These are phyloP conservation scores for Lacanobia oleracea DNA, from an alignment of 2,888 invertebrate species.

Conservation along the genomic window DNA sequence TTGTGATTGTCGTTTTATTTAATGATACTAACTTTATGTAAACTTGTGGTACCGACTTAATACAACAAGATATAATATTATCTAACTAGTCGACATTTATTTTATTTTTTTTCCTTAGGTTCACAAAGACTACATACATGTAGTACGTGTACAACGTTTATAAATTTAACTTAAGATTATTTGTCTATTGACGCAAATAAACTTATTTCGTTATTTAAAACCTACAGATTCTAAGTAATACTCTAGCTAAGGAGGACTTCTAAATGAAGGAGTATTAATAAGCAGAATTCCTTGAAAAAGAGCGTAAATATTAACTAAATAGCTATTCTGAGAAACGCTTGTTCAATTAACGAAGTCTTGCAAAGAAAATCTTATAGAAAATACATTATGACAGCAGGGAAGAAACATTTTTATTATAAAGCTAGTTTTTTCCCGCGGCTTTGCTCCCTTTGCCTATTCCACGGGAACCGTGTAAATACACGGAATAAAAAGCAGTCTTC, in stretches of 20 bases:
- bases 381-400: background rate
- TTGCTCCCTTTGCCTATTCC: background rate
- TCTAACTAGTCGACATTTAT: too few relatives aligned
- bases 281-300: slow-evolving; percentile 33
- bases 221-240: background rate
- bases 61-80: too few relatives aligned
- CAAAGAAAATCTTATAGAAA: slow-evolving; percentile 10
- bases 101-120: too few relatives aligned
- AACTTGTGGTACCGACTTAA: too few relatives aligned
- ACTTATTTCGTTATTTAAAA: background rate
- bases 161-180: too few relatives aligned
- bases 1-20: too few relatives aligned
- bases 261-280: slow-evolving; percentile 13
- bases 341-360: slow-evolving; percentile 11
- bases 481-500: background rate
- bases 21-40: too few relatives aligned
- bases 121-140: too few relatives aligned
- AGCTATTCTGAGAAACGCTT: slow-evolving; percentile 26
- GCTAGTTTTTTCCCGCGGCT: background rate
- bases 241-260: background rate
- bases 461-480: background rate
- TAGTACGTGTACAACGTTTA: too few relatives aligned
- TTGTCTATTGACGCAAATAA: background rate
- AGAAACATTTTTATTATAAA: background rate
- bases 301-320: slow-evolving; percentile 17